Evolutionary conservation across 1,140 invertebrate species (phyloP), one percentile per base, ranked within the genome.

Genomic region (Ostrea denselamellosa): DNA sequence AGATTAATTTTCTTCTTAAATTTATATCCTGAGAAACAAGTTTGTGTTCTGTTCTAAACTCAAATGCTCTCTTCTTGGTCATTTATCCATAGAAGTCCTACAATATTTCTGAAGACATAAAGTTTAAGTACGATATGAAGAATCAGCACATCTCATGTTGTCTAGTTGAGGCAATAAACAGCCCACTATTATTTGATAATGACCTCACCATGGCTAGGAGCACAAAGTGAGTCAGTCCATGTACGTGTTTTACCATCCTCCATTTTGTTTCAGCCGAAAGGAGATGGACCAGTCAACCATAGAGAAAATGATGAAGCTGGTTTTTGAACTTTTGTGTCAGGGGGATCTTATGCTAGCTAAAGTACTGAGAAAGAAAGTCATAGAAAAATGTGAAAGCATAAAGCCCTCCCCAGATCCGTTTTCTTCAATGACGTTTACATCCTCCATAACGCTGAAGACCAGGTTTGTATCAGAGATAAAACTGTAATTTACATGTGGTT

Each of bases 271-370:
- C 93, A 98, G 98, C 54, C 96, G 97, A 91, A 97, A 96, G 14
- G 98, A 99, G 95, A 95, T 98, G 90, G 97, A 98, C 90, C 96
- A 97, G 83, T 88, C 91, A 17, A 91, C 95, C 51, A 92, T 95
- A n/a, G 90, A 95, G 88, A 93, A 90, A 8, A 92, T 96, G 85
- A 97, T 98, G 96, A 97, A 98, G 93, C 98, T 99, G 93, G 98
- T 98, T 14, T 98, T 98, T 94, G 97, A 98, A 94, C 95, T 99
- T 53, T 96, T 99, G 17, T 94, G 90, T 96, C 97, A 94, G 96
- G 97, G 93, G 96, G 98, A 99, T 92, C 95, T 99, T 22, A 97
- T 97, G 17, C 96, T 98, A 95, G 98, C 98, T 7, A 98, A 98
- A 95, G 97, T 97, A 7, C 93, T 99, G 82, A 96, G 98, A 89